phyloP scores from a whole-genome alignment of 2,113 vertebrate species.

The Rallus limicola region DNA sequence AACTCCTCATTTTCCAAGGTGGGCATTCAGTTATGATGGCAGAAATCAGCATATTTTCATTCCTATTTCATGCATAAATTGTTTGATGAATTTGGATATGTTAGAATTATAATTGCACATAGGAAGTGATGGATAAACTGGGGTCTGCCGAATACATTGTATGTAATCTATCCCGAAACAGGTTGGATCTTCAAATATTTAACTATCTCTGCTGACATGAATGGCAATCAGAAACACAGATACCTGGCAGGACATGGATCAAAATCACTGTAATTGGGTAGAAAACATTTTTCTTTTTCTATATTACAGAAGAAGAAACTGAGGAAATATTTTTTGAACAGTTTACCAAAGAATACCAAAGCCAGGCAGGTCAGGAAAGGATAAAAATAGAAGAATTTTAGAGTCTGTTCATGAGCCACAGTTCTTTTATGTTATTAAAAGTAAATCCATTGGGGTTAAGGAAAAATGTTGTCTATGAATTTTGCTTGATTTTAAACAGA shows the following conservation, averaged over 20 bases:
- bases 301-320: not conserved
- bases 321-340: not conserved
- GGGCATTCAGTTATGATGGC: not conserved
- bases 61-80: not conserved
- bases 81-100: not conserved
- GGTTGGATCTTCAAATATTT: not conserved
- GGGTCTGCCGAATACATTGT: not conserved
- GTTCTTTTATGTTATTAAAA: conserved; percentile 26
- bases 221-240: not conserved
- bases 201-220: not conserved
- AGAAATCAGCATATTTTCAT: not conserved
- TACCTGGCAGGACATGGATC: not conserved
- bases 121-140: not conserved
- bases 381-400: conserved; percentile 15
- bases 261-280: not conserved
- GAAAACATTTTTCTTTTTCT: not conserved
- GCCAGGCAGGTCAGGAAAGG: not conserved
- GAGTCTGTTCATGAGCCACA: not conserved
- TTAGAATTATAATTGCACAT: not conserved
- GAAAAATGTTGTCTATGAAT: not conserved
- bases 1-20: not conserved
- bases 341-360: not conserved
- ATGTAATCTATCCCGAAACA: not conserved
- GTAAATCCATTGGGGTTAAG: conserved; percentile 12
- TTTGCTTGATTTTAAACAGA: conserved; percentile 34